These are phyloP conservation scores for Echinops telfairi DNA, from an alignment of 2,113 vertebrate genomes.

Conservation along the genomic window DNA sequence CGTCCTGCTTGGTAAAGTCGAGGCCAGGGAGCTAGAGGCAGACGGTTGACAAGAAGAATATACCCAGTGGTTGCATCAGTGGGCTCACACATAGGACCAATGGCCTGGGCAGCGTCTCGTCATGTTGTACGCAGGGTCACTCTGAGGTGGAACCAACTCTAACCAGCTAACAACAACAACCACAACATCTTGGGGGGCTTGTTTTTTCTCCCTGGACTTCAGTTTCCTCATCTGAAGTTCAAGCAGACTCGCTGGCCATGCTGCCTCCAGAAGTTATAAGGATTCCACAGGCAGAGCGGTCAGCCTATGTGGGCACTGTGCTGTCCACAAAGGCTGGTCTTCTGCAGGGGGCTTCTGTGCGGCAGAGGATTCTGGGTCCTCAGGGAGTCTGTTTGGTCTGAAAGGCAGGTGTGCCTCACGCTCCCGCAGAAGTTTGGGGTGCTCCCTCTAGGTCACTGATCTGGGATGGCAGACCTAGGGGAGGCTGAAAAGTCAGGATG, in stretches of 20 bases:
- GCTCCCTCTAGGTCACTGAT: not conserved
- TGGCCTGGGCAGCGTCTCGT: too few species aligned
- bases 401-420: not conserved
- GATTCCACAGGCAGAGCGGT: not conserved
- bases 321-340: not conserved
- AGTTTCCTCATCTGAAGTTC: not conserved
- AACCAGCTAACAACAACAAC: too few species aligned
- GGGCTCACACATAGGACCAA: too few species aligned
- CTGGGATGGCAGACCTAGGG: not conserved
- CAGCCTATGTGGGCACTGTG: fast-evolving
- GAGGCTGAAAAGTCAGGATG: not conserved
- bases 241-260: not conserved
- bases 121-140: too few species aligned
- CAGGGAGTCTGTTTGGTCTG: not conserved
- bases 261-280: not conserved
- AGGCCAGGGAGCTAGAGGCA: too few species aligned
- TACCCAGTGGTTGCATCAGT: too few species aligned
- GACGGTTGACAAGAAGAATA: too few species aligned
- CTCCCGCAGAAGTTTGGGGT: not conserved
- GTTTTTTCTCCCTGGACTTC: not conserved
- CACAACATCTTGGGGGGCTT: not conserved
- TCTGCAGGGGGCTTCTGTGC: not conserved
- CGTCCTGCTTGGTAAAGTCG: too few species aligned
- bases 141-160: too few species aligned
- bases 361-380: not conserved